Conservation (phyloP, 2,797 vertebrate species). For the Tokudaia tokunoshimensis region DNA sequence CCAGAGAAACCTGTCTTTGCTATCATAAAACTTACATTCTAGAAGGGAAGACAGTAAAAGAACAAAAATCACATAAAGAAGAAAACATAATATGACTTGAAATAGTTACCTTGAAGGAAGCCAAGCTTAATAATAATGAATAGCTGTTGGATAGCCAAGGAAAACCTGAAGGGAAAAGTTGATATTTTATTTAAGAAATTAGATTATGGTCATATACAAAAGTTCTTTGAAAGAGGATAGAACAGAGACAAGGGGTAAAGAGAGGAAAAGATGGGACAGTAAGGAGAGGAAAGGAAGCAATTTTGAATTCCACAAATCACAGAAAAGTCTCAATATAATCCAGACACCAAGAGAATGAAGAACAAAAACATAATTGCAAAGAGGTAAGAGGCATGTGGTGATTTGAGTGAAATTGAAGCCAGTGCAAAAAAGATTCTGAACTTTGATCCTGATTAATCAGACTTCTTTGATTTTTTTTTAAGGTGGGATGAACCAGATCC, state of each 20-base stretch:
- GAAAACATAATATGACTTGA: neutral
- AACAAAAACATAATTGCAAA: neutral
- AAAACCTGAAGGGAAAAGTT: neutral
- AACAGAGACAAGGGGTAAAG: accelerated
- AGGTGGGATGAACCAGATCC: neutral
- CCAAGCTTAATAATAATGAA: neutral
- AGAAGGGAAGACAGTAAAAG: neutral
- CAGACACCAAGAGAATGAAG: constrained; percentile 2
- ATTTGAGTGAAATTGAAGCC: neutral
- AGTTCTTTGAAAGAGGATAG: neutral
- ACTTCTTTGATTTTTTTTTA: neutral
- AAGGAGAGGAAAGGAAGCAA: neutral
- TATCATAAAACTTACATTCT: neutral
- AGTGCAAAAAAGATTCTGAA: neutral
- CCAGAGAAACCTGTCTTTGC: neutral
- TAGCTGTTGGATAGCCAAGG: neutral
- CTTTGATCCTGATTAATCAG: neutral
- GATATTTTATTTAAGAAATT: constrained; percentile 7
- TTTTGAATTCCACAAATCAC: neutral
- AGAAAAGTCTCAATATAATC: neutral
- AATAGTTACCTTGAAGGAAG: neutral
- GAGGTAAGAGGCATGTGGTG: neutral
- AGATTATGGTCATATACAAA: neutral
- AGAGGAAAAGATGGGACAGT: too few relatives aligned
- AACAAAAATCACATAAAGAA: neutral